Percentiles rank a stretch among this genome's conserved stretches.
Evolutionary conservation across 2,888 invertebrate genomes (phyloP).

Genomic region (Caenorhabditis angaria): DNA sequence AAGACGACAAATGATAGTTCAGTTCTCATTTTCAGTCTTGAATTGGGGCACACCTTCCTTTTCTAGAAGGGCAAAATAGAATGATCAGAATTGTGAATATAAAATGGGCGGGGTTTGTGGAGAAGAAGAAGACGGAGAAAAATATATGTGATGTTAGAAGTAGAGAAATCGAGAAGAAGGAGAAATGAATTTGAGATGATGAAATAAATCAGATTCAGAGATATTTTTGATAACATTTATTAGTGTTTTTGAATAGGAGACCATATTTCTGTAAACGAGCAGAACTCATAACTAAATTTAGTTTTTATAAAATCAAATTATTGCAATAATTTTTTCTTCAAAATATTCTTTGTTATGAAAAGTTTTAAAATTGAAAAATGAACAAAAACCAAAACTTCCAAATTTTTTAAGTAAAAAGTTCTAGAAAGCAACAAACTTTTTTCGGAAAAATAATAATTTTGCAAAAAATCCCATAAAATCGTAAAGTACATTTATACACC

Average conservation of each 20-base stretch:
- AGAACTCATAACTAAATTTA: too few relatives aligned
- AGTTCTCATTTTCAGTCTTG: background rate
- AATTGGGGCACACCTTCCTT: background rate
- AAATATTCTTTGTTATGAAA: too few relatives aligned
- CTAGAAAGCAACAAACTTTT: too few relatives aligned
- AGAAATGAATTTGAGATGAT: conserved; percentile 8
- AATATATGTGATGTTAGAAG: too few relatives aligned
- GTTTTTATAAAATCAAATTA: too few relatives aligned
- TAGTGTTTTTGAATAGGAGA: too few relatives aligned
- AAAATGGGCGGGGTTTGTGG: background rate
- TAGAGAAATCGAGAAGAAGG: background rate
- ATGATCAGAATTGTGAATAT: background rate
- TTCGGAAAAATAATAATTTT: too few relatives aligned
- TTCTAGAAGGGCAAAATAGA: background rate
- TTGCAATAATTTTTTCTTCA: too few relatives aligned
- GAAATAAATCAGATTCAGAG: conserved; percentile 7
- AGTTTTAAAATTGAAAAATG: too few relatives aligned
- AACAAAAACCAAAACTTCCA: too few relatives aligned
- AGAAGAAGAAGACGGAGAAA: conserved; percentile 6
- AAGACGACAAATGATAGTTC: background rate
- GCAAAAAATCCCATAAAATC: background rate
- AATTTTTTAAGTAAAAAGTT: too few relatives aligned
- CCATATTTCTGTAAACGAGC: too few relatives aligned
- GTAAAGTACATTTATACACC: background rate
- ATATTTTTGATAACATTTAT: conserved; percentile 8